Percentiles rank a stretch among this genome's conserved stretches.
Conservation (phyloP, 2,113 vertebrate genomes). For the Montifringilla adamsi region DNA sequence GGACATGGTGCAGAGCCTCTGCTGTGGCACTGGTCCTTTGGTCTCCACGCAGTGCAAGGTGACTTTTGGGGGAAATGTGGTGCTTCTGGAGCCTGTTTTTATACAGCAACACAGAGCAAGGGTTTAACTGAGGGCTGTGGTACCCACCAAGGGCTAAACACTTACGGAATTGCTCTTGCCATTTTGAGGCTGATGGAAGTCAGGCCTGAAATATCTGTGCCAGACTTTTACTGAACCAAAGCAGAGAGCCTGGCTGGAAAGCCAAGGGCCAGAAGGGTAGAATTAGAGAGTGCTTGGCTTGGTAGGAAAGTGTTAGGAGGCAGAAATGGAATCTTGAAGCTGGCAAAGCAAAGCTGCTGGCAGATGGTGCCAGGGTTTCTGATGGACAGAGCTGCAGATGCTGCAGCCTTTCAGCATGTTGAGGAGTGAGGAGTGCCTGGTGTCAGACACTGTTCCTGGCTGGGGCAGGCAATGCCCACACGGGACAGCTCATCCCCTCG, state of each 20-base stretch:
- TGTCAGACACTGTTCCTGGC: neutral
- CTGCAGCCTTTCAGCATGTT: neutral
- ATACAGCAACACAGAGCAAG: neutral
- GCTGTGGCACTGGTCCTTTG: neutral
- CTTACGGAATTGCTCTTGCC: neutral
- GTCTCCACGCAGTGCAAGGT: neutral
- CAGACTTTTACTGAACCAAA: neutral
- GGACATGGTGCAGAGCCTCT: neutral
- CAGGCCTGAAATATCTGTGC: neutral
- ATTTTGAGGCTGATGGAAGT: neutral
- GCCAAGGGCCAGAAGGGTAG: neutral
- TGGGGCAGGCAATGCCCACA: neutral
- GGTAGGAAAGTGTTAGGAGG: neutral
- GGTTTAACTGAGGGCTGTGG: neutral
- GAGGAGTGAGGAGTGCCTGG: neutral
- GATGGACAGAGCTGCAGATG: neutral
- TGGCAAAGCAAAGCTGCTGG: neutral
- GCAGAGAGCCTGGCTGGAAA: neutral
- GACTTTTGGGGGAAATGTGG: neutral
- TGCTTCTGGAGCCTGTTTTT: neutral
- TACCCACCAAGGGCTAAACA: neutral
- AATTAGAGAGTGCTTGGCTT: neutral
- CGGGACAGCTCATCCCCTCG: accelerated
- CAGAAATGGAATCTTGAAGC: neutral
- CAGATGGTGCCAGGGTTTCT: neutral